Conservation (phyloP, 1,140 invertebrate genomes). For the Drosophila arawakana region DNA sequence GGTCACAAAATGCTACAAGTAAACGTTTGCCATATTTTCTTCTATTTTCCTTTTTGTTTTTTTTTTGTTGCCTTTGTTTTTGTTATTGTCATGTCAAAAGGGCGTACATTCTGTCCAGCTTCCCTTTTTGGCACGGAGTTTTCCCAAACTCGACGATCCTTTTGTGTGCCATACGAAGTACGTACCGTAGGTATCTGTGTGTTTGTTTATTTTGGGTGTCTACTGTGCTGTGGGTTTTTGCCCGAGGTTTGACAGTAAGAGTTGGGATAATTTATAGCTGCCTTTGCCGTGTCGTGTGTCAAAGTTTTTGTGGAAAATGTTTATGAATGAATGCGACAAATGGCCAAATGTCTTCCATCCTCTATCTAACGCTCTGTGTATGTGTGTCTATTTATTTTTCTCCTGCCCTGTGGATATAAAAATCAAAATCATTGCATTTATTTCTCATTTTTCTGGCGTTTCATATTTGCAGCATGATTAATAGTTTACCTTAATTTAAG, state of each 20-base stretch:
- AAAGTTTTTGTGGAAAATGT: conserved; percentile 79
- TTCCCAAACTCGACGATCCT: conserved; percentile 41
- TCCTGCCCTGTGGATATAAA: conserved; percentile 53
- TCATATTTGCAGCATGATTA: conserved; percentile 72
- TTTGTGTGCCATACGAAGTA: conserved; percentile 32
- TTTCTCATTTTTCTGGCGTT: conserved; percentile 67
- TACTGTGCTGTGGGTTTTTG: conserved; percentile 18
- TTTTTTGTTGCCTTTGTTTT: background rate
- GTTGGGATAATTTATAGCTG: conserved; percentile 75
- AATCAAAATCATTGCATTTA: conserved; percentile 73
- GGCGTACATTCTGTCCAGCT: conserved; percentile 47
- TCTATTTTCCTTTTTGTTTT: conserved; percentile 28
- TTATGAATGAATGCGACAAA: conserved; percentile 75
- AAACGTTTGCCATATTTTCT: conserved; percentile 68
- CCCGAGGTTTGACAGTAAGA: conserved; percentile 52
- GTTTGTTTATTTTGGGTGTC: conserved; percentile 74
- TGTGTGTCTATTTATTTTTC: conserved; percentile 23
- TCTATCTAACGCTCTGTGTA: background rate
- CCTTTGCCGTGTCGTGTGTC: conserved; percentile 76
- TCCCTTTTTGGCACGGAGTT: conserved; percentile 2
- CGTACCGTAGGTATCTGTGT: conserved; percentile 24
- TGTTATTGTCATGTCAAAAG: conserved; percentile 45
- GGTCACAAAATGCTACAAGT: conserved; percentile 75
- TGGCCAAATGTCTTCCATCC: conserved; percentile 30
- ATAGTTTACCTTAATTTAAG: conserved; percentile 50